Evolutionary conservation across 2,888 invertebrate genomes (phyloP), one percentile per base, ranked within the genome.

Genomic region (Stictocephala bisonia): DNA sequence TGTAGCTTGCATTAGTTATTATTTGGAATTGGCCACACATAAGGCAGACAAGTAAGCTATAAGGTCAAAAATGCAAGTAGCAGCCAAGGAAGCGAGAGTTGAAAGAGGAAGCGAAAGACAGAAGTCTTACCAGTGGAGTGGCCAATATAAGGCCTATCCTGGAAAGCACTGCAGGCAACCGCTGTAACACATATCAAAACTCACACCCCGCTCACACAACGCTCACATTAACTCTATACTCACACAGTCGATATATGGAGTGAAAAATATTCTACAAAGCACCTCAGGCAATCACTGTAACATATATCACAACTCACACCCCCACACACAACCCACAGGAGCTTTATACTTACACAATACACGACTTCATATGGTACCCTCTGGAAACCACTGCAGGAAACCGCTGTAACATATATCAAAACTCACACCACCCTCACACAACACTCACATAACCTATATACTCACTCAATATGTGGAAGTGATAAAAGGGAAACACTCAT

Each of bases 81-180:
- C 35, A 70, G 68, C 67, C 35, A 70, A 69, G 40, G 68, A 73
- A 50, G 53, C 50, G 56, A 44, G 74, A 70, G 73, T 67, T 75
- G 44, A 72, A 72, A 70, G 71, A 71, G 71, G 48, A 75, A 41
- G 60, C 60, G 66, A 72, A 53, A 72, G 64, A 11, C 40, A 26
- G 35, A 27, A 81, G 80, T 84, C 94, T 94, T 94, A 94, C 94
- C 94, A 94, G 90, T 87, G 94, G 94, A 91, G 93, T 94, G 91
- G 94, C 94, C 92, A 94, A 93, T 90, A 94, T 93, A 88, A 94
- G 93, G 91, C 94, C 94, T 91, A 94, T 94, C 91, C 94, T 92
- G 93, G 93, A 94, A 90, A 94, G 93, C 88, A 94, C 94, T 90
- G 94, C 94, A 89, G 94, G 94, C 89, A 94, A 93, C 89, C 94